Evolutionary conservation across 2,888 invertebrate species (phyloP), one percentile per base, ranked within the genome.

Genomic region (Stegana nigrithorax): DNA sequence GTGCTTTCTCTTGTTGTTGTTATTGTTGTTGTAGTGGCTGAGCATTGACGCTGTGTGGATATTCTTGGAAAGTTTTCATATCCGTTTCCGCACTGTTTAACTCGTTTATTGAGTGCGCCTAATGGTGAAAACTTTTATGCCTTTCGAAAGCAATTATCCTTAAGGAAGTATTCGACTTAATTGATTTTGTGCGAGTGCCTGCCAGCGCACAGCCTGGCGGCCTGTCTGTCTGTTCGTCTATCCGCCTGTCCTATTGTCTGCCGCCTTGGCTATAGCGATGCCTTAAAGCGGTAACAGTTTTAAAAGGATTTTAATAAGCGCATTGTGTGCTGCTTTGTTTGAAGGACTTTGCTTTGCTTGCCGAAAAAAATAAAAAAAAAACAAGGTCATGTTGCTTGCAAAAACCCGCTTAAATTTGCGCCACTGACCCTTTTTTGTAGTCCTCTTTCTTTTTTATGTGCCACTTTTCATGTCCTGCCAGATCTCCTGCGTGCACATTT

Each of bases 291-390:
- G 70, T 73, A 62, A 70, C 74, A 69, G 65, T 74, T 73, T 72
- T 70, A 74, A 75, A 75, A 67, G 76, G 73, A 74, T 75, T 78
- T 73, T 68, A 78, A 74, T 74, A 75, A 75, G 76, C 70, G 73
- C 78, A 73, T 71, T 73, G 67, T 67, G 71, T 71, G 63, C 63
- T 62, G 67, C 25, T 69, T 67, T 53, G 19, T 55, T 29, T 27
- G 14, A 27, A n/a, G 6, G 12, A 21, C n/a, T 19, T 39, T 26
- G 12, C 6, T 51, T 27, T 51, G 50, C 14, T 26, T 50, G 25
- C 14, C 21, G n/a, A n/a, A n/a, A n/a, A n/a, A n/a, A n/a, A n/a
- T n/a, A n/a, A n/a, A n/a, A n/a, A n/a, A n/a, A n/a, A n/a, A n/a
- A n/a, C n/a, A n/a, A n/a, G n/a, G n/a, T n/a, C 12, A 29, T n/a